Evolutionary conservation across 2,888 invertebrate species (phyloP).

Genomic region (Emesis furor): DNA sequence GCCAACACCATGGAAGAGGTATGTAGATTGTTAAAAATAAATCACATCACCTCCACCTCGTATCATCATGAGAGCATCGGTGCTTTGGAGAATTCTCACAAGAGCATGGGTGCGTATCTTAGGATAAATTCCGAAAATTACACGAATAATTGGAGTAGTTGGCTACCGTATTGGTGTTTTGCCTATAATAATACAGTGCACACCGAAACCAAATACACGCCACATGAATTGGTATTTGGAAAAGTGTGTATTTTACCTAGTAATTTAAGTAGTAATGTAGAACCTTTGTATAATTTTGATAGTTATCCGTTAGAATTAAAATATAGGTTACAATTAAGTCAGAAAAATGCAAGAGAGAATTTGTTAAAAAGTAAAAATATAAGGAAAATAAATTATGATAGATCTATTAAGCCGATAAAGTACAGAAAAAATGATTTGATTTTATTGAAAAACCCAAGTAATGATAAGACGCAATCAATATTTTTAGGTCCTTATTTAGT

Average conservation of each 20-base stretch:
- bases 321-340: background rate
- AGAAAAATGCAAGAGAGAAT: background rate
- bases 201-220: too few relatives aligned
- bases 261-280: background rate
- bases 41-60: background rate
- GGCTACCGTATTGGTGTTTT: background rate
- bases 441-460: background rate
- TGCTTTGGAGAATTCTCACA: background rate
- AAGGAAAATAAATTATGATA: background rate
- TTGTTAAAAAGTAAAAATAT: background rate
- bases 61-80: background rate
- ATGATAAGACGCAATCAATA: background rate
- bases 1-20: too few relatives aligned
- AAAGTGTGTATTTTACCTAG: background rate
- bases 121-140: background rate
- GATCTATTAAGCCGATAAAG: background rate
- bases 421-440: background rate
- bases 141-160: background rate
- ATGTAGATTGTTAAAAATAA: background rate
- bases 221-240: background rate
- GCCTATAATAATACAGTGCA: background rate
- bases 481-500: background rate
- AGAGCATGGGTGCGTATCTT: background rate
- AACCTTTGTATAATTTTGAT: background rate
- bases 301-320: background rate